Percentiles rank a stretch among this genome's conserved stretches.
Evolutionary conservation across 2,113 vertebrate genomes (phyloP).

Genomic region (Phasianus colchicus): DNA sequence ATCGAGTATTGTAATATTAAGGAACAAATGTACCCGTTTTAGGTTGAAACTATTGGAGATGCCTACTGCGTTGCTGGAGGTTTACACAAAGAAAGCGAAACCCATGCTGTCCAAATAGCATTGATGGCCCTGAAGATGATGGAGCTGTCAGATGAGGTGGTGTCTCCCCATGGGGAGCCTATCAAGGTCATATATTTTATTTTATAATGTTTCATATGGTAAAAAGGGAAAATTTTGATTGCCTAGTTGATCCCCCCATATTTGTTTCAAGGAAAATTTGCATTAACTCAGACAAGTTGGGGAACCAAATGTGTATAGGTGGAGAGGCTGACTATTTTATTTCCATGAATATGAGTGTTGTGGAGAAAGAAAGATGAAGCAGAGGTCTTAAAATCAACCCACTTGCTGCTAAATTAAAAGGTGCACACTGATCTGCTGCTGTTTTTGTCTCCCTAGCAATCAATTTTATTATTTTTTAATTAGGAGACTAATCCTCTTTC

Average conservation of each 20-base stretch:
- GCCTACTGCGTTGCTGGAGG: conserved; percentile 98
- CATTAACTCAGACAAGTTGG: not conserved
- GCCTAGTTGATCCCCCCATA: not conserved
- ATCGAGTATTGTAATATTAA: not conserved
- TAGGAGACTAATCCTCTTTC: not conserved
- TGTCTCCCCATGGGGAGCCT: conserved; percentile 92
- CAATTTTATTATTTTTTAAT: not conserved
- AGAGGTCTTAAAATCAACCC: not conserved
- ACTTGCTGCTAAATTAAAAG: not conserved
- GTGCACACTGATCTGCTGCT: not conserved
- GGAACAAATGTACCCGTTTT: conserved; percentile 46
- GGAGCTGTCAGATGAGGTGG: conserved; percentile 93
- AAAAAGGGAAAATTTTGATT: not conserved
- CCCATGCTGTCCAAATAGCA: conserved; percentile 93
- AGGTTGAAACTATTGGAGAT: conserved; percentile 99
- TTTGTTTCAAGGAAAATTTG: not conserved
- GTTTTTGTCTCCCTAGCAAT: not conserved
- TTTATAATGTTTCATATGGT: not conserved
- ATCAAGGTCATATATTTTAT: conserved; percentile 86
- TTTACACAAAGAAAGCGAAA: conserved; percentile 93
- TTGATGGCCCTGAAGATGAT: conserved; percentile 98
- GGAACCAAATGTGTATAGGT: not conserved
- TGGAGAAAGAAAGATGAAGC: not conserved
- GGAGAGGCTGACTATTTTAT: not conserved
- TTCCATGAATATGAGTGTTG: not conserved